phyloP scores from a whole-genome alignment of 2,888 invertebrate genomes.

The Vanessa cardui region DNA sequence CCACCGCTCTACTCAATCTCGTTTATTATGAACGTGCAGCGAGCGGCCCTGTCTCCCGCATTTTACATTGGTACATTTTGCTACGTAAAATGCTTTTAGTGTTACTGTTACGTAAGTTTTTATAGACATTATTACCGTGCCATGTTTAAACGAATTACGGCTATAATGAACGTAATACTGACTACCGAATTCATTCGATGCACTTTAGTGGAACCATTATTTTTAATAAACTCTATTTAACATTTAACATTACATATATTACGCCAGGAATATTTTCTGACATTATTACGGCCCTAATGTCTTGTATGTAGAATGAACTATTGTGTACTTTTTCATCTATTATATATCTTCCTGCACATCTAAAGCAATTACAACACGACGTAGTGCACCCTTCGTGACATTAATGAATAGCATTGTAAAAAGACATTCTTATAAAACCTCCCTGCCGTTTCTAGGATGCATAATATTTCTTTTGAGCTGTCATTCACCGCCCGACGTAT shows the following conservation, averaged over 20 bases:
- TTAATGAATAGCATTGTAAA: slow-evolving; percentile 53
- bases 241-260: slow-evolving; percentile 1
- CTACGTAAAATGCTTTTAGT: slow-evolving; percentile 62
- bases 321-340: slow-evolving; percentile 20
- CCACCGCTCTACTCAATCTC: slow-evolving; percentile 77
- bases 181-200: slow-evolving; percentile 15
- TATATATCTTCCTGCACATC: slow-evolving; percentile 14
- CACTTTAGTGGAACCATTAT: slow-evolving; percentile 13
- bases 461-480: slow-evolving; percentile 55
- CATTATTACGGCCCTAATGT: slow-evolving; percentile 1
- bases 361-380: slow-evolving; percentile 22
- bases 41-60: slow-evolving; percentile 60
- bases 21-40: slow-evolving; percentile 77
- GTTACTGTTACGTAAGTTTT: slow-evolving; percentile 58
- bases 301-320: neutral
- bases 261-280: slow-evolving; percentile 5
- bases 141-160: slow-evolving; percentile 31
- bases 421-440: slow-evolving; percentile 52
- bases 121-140: slow-evolving; percentile 39
- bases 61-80: slow-evolving; percentile 73
- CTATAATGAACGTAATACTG: slow-evolving; percentile 21
- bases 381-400: slow-evolving; percentile 42
- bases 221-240: slow-evolving; percentile 14
- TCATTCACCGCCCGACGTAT: slow-evolving; percentile 57
- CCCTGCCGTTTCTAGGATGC: slow-evolving; percentile 53